phyloP scores from a whole-genome alignment of 2,113 vertebrate genomes.

The Lathamus discolor region DNA sequence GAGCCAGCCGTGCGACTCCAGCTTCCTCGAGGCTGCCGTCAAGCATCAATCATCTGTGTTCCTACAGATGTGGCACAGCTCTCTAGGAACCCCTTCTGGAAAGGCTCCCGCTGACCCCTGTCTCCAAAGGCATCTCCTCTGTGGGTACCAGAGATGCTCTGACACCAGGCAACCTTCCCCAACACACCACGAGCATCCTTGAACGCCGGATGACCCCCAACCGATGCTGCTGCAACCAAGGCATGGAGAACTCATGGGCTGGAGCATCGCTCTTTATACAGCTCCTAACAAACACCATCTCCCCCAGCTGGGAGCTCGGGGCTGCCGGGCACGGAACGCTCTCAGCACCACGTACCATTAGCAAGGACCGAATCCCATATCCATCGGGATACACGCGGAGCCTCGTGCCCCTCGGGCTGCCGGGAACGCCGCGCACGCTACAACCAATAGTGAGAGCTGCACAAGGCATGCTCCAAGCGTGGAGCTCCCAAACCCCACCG shows the following conservation, averaged over 20 bases:
- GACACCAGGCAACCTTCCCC: not conserved
- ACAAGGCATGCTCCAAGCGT: not conserved
- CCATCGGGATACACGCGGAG: not conserved
- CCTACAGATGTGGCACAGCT: not conserved
- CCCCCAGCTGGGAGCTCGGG: not conserved
- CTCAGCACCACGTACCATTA: fast-evolving
- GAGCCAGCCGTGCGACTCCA: not conserved
- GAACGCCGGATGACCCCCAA: not conserved
- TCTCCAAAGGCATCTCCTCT: not conserved
- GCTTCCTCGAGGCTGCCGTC: not conserved
- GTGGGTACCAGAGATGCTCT: not conserved
- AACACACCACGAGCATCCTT: not conserved
- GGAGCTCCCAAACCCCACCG: not conserved
- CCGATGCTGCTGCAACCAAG: not conserved
- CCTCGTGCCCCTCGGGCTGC: not conserved
- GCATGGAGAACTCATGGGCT: not conserved
- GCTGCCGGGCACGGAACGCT: not conserved
- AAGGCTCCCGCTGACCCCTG: not conserved
- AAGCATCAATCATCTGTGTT: not conserved
- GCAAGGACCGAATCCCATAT: not conserved
- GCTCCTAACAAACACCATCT: not conserved
- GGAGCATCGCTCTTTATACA: not conserved
- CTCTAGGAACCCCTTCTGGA: not conserved
- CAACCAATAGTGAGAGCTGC: not conserved
- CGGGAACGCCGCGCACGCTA: fast-evolving